Percentiles rank a stretch among this genome's conserved stretches.
Evolutionary conservation across 2,888 invertebrate species (phyloP).

Genomic region (Scaptodrosophila latifasciaeformis): DNA sequence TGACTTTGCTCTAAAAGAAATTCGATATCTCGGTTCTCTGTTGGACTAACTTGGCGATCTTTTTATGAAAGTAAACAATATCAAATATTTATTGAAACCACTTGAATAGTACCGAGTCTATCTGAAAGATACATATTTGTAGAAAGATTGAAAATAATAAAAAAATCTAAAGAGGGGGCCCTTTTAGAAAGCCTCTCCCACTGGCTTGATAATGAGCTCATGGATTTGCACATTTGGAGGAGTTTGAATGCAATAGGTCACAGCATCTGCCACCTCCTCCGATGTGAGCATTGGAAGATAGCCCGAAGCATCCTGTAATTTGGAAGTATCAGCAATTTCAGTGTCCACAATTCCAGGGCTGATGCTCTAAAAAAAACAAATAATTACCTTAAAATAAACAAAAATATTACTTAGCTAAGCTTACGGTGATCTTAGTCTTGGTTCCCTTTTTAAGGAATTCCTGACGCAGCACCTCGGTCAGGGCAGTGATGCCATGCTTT

Average conservation of each 20-base stretch:
- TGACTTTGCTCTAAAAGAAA: too few species aligned
- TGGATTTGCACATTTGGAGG: constrained; percentile 67
- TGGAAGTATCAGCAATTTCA: constrained; percentile 41
- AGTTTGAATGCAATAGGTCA: constrained; percentile 61
- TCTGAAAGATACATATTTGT: too few species aligned
- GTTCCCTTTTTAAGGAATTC: constrained; percentile 63
- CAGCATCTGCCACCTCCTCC: constrained; percentile 66
- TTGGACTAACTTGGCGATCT: too few species aligned
- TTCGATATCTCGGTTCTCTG: too few species aligned
- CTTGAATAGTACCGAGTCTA: too few species aligned
- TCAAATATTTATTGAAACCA: too few species aligned
- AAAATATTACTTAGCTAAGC: constrained; percentile 10
- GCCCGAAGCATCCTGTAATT: rapidly evolving
- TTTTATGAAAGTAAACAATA: too few species aligned
- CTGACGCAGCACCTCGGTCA: constrained; percentile 71
- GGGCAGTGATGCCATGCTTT: constrained; percentile 71
- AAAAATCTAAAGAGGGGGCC: too few species aligned
- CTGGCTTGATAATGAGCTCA: constrained; percentile 60
- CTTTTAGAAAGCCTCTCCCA: constrained; percentile 50
- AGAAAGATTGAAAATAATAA: too few species aligned
- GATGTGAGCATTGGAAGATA: constrained; percentile 40
- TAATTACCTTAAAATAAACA: background rate
- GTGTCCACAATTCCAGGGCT: constrained; percentile 68
- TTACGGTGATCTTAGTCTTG: constrained; percentile 66
- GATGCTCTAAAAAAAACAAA: constrained; percentile 54